A percentile compares a stretch with the other conserved stretches of the same genome.
These are phyloP conservation scores for Bombus superbus DNA, from an alignment of 1,140 invertebrate species.

Conservation along the genomic window DNA sequence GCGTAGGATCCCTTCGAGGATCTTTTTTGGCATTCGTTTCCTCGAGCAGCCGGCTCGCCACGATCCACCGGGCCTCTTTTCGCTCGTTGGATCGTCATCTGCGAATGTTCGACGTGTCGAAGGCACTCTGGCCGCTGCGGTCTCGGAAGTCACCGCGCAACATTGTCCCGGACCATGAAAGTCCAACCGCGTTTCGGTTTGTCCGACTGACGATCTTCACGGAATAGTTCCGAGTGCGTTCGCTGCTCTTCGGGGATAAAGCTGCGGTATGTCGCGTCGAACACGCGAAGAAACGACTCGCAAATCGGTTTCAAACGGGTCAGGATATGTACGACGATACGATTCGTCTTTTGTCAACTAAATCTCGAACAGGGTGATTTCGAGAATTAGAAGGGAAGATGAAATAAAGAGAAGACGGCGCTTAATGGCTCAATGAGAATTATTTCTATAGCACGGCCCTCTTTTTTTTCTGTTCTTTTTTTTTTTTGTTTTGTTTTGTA, in stretches of 20 bases:
- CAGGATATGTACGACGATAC: too few species aligned
- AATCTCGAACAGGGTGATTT: neutral
- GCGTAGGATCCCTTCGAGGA: slow-evolving; percentile 68
- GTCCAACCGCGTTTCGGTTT: neutral
- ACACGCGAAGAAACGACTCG: too few species aligned
- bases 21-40: slow-evolving; percentile 72
- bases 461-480: neutral
- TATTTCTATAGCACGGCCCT: neutral
- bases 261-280: neutral
- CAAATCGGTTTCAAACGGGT: neutral
- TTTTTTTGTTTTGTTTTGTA: neutral
- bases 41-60: slow-evolving; percentile 36
- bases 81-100: slow-evolving; percentile 68
- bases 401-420: too few species aligned
- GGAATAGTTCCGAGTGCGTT: neutral
- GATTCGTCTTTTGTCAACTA: too few species aligned
- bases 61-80: slow-evolving; percentile 53
- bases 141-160: slow-evolving; percentile 69
- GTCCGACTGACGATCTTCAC: neutral
- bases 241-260: neutral
- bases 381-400: too few species aligned
- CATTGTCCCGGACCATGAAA: slow-evolving; percentile 53
- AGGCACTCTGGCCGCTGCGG: slow-evolving; percentile 1
- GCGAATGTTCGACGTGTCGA: slow-evolving; percentile 52
- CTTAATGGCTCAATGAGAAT: neutral